Conservation (phyloP, 2,113 vertebrate species). For the Psettodes erumei region DNA sequence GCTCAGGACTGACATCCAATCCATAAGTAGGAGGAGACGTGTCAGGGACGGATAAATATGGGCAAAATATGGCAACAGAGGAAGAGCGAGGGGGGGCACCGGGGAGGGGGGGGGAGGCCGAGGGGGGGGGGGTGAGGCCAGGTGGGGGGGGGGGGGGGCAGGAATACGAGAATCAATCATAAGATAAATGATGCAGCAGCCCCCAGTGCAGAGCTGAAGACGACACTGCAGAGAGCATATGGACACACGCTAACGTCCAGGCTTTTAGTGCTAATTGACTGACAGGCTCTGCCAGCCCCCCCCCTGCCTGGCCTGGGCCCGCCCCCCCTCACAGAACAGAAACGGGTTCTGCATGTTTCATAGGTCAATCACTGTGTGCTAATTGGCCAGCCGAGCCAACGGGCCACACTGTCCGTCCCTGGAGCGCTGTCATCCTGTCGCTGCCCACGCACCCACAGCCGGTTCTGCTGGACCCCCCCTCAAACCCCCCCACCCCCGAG, state of each 20-base stretch:
- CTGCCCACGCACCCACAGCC: constrained; percentile 61
- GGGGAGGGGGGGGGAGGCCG: constrained; percentile 36
- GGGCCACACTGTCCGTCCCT: constrained; percentile 52
- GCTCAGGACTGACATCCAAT: constrained; percentile 61
- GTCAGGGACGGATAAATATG: constrained; percentile 62
- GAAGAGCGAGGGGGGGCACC: constrained; percentile 40
- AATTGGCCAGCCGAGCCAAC: constrained; percentile 73
- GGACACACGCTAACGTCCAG: constrained; percentile 30
- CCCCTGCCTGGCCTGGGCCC: no score
- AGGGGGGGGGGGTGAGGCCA: constrained; percentile 29
- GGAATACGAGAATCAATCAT: constrained; percentile 56
- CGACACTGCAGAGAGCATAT: constrained; percentile 32
- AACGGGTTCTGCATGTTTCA: constrained; percentile 18
- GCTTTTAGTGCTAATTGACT: constrained; percentile 71
- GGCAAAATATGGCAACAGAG: constrained; percentile 51
- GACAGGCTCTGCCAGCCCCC: constrained; percentile 37
- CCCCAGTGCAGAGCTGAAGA: constrained; percentile 42
- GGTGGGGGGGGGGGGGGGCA: constrained; percentile 25
- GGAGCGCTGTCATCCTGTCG: constrained; percentile 66
- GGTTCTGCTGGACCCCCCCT: constrained; percentile 37
- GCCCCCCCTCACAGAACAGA: constrained; percentile 36
- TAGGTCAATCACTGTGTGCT: constrained; percentile 69
- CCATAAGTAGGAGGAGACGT: constrained; percentile 73
- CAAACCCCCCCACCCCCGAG: background rate
- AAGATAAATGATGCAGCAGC: constrained; percentile 66